Evolutionary conservation across 2,797 vertebrate genomes (phyloP), one percentile per base, ranked within the genome.

Genomic region (Amniataba percoides): DNA sequence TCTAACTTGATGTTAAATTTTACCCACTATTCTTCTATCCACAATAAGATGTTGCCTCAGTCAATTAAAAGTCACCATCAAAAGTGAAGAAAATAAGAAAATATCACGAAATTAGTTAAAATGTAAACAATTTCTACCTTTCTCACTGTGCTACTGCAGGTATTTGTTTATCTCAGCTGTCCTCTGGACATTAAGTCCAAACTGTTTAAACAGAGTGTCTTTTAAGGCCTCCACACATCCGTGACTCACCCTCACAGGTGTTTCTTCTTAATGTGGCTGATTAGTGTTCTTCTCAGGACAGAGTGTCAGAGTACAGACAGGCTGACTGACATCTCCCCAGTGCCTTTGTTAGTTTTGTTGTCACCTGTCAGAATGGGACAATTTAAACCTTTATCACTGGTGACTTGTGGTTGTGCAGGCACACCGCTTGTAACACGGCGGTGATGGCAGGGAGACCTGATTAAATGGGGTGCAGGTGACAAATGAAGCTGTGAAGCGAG

Each of bases 121-220:
- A 36, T 36, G 34, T 36, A 36, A 36, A 36, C 34, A 36, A 43
- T 16, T 12, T 3, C 1, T 7, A 10, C 9, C 5, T 0, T 68
- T 56, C 46, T 14, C 4, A 23, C 7, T 7, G 14, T 21, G 21
- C 49, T 64, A 39, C 15, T 25, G 3, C 19, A 31, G 23, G 19
- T 5, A 34, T 49, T 55, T 42, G 43, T 61, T 64, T 51, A 64
- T 58, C 36, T 55, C 14, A 25, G 36, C 10, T 52, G 45, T 64
- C 10, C 34, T 4, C 10, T 14, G 14, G 25, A 73, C 14, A 48
- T n/a, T 1, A 36, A 52, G 7, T 27, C 39, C 16, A 16, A 27
- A 23, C 45, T 49, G n/a, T 39, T 51, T 43, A n/a, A 48, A 60
- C 19, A 42, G 14, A 16, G 5, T 46, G 51, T 23, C 4, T 57